Base-by-base conservation (phyloP, 1,140 invertebrate genomes). In the Hyposmocoma kahamanoa region DNA sequence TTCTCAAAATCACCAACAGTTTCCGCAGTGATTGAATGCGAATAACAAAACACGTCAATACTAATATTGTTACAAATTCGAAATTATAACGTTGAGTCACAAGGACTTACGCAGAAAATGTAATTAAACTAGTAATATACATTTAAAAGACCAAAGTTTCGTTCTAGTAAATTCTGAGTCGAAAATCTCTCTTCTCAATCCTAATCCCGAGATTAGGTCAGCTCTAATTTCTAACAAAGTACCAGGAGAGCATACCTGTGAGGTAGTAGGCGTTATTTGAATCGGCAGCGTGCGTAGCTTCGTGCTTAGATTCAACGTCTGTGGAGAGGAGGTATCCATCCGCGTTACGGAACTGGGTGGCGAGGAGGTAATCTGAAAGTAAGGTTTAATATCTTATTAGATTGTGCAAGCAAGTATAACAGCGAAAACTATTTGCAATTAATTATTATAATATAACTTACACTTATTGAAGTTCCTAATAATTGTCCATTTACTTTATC, bases 381-480 rank as follows among this genome's bases (percentile, higher is more conserved):
- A 34, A 50, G 22, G 42, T 20, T 47, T 17, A 19, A 55, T 19
- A 36, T 11, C n/a, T n/a, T n/a, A n/a, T n/a, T n/a, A n/a, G n/a
- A n/a, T 47, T 51, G 32, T 13, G 43, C 28, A 10, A 24, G 21
- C 22, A 21, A 44, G 38, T 11, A 26, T 26, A 10, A 2, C 9
- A 17, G n/a, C 38, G 19, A 41, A 20, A 20, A 41, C 11, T 17
- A 36, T n/a, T 41, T 41, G 38, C 19, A 41, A 41, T 41, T 3
- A 20, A 20, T 21, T n/a, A 26, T 44, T 44, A 24, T 6, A 4
- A 42, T 8, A 18, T 32, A 50, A 81, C 80, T 84, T 64, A 84
- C 81, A 74, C 68, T 82, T 59, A 84, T 66, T 56, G 77, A 74
- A 54, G 78, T 75, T 63, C 81, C 75, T 67, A 81, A 54, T 47